Evolutionary conservation across 1,140 invertebrate genomes (phyloP).

Genomic region (Zaprionus ghesquierei): DNA sequence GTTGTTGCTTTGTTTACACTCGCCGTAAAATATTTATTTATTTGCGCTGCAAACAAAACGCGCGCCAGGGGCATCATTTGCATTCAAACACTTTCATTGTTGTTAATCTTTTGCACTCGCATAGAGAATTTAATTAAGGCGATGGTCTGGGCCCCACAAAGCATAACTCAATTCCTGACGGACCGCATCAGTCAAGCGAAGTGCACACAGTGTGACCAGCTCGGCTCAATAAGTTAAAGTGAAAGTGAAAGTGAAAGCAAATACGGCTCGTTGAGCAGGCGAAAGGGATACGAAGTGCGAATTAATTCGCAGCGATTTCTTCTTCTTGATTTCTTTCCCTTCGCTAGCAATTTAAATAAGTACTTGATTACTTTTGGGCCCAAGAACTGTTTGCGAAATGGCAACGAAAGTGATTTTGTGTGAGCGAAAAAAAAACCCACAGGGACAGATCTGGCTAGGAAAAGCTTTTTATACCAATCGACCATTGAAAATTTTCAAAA

Average conservation of each 20-base stretch:
- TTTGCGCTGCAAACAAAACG: slow-evolving; percentile 53
- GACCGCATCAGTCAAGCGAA: slow-evolving; percentile 21
- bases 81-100: slow-evolving; percentile 74
- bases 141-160: slow-evolving; percentile 26
- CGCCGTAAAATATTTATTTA: slow-evolving; percentile 67
- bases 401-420: slow-evolving; percentile 12
- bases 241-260: background rate
- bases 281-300: slow-evolving; percentile 9
- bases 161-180: slow-evolving; percentile 64
- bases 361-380: slow-evolving; percentile 30
- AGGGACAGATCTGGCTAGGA: background rate
- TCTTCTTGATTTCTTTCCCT: slow-evolving; percentile 6
- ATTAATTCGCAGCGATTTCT: slow-evolving; percentile 9
- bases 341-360: slow-evolving; percentile 28
- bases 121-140: slow-evolving; percentile 76
- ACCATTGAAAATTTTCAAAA: too few relatives aligned
- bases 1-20: slow-evolving; percentile 36
- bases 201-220: slow-evolving; percentile 13
- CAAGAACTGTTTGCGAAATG: slow-evolving; percentile 17
- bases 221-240: background rate
- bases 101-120: slow-evolving; percentile 64
- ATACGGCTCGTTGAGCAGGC: slow-evolving; percentile 16
- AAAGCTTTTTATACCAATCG: too few relatives aligned
- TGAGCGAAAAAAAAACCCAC: background rate
- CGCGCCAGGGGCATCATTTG: slow-evolving; percentile 60